phyloP scores from a whole-genome alignment of 37 sponge, comb jelly and placozoan species.

The Axinella damicornis region DNA sequence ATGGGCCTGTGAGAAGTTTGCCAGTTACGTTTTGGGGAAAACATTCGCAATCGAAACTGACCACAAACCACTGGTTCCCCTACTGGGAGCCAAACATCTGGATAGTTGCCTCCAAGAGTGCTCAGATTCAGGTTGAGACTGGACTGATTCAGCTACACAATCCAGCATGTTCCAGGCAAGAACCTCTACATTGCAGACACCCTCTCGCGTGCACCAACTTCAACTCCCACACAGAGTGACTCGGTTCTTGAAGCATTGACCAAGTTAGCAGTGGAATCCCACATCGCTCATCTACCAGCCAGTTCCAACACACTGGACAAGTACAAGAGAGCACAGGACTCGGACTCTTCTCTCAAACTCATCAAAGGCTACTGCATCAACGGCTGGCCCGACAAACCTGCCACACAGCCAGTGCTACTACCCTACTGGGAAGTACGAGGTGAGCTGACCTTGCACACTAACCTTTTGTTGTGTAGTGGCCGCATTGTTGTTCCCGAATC shows the following conservation, averaged over 20 bases:
- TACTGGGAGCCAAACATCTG: constrained; percentile 5
- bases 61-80: constrained; percentile 38
- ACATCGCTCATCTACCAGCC: constrained; percentile 20
- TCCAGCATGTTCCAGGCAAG: constrained; percentile 31
- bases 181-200: constrained; percentile 22
- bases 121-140: constrained; percentile 26
- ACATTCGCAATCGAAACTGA: constrained; percentile 31
- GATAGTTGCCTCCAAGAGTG: constrained; percentile 18
- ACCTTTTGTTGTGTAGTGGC: not conserved
- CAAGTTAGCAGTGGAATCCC: not conserved
- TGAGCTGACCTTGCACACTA: constrained; percentile 2
- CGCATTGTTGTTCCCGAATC: constrained; percentile 14
- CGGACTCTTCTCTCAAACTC: constrained; percentile 9
- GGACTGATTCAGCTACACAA: constrained; percentile 25
- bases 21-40: constrained; percentile 18
- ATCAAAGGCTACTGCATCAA: constrained; percentile 10
- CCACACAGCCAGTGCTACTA: not conserved
- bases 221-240: not conserved
- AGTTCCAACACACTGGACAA: not conserved
- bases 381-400: constrained; percentile 28
- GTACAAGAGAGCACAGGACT: constrained; percentile 40
- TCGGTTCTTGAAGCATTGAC: not conserved
- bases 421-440: constrained; percentile 26
- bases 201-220: constrained; percentile 14
- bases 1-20: constrained; percentile 42